Conservation (phyloP, 2,888 invertebrate species). For the Chymomyza caudatula region DNA sequence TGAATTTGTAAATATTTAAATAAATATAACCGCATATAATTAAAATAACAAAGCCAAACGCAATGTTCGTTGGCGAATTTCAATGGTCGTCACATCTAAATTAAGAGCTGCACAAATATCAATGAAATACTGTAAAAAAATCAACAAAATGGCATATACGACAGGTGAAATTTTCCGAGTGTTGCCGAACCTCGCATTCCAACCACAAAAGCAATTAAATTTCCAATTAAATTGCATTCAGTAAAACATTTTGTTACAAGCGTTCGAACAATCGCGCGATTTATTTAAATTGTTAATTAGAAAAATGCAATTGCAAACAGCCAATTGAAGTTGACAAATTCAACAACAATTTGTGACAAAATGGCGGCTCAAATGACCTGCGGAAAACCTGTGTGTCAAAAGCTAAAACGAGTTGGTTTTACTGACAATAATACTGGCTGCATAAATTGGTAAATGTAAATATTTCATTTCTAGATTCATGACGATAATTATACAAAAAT, state of each 20-base stretch:
- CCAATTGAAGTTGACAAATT: constrained; percentile 47
- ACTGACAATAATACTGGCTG: no score
- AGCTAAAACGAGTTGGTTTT: no score
- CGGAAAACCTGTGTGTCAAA: no score
- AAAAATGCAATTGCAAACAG: constrained; percentile 55
- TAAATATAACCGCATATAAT: constrained; percentile 72
- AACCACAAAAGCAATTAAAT: constrained; percentile 73
- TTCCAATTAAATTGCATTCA: constrained; percentile 74
- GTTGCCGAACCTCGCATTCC: constrained; percentile 42
- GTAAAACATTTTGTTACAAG: constrained; percentile 61
- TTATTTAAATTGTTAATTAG: constrained; percentile 74
- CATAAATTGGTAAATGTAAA: no score
- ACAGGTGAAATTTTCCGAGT: constrained; percentile 7
- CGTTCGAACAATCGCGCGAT: constrained; percentile 47
- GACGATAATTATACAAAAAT: no score
- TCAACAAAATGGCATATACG: constrained; percentile 15
- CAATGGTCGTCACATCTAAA: constrained; percentile 63
- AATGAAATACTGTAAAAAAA: constrained; percentile 36
- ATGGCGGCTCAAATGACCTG: not conserved
- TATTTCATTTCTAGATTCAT: no score
- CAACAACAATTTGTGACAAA: constrained; percentile 32
- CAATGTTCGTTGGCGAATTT: constrained; percentile 47
- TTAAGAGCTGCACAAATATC: constrained; percentile 56
- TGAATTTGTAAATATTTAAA: constrained; percentile 64
- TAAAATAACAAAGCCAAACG: constrained; percentile 68